phyloP scores from a whole-genome alignment of 2,113 vertebrate species.

The Halichoeres trimaculatus region DNA sequence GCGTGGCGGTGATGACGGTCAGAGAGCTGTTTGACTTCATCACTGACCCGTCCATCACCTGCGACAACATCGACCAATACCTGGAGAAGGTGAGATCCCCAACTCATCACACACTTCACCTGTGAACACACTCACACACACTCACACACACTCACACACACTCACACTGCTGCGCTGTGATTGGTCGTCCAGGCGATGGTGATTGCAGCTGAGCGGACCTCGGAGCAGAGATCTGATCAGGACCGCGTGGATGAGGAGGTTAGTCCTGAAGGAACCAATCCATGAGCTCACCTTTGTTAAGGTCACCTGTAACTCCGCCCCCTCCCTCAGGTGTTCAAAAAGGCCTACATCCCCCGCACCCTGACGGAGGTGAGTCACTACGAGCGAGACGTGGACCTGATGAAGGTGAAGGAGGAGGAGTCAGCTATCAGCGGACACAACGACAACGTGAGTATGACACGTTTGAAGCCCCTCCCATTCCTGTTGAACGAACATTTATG shows the following conservation, averaged over 20 bases:
- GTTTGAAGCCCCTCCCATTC: too few species aligned
- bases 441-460: conserved; percentile 89
- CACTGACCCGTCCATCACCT: conserved; percentile 91
- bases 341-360: conserved; percentile 94
- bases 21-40: conserved; percentile 96
- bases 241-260: conserved; percentile 96
- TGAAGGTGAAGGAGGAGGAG: conserved; percentile 86
- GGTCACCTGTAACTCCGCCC: background rate
- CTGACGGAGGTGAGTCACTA: conserved; percentile 94
- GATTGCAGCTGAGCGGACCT: conserved; percentile 88
- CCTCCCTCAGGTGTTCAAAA: conserved; percentile 91
- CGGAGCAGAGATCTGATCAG: conserved; percentile 90
- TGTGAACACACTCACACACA: too few species aligned
- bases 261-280: background rate
- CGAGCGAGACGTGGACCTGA: conserved; percentile 89
- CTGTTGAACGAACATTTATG: too few species aligned
- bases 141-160: too few species aligned
- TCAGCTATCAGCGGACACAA: conserved; percentile 82
- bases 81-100: conserved; percentile 85
- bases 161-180: background rate
- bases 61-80: conserved; percentile 90
- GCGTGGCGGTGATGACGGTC: conserved; percentile 93
- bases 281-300: too few species aligned
- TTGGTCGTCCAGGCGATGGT: conserved; percentile 88
- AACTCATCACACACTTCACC: too few species aligned